A percentile compares a stretch with the other conserved stretches of the same genome.
phyloP scores from a whole-genome alignment of 2,888 invertebrate species.

The Crossocerus cetratus region DNA sequence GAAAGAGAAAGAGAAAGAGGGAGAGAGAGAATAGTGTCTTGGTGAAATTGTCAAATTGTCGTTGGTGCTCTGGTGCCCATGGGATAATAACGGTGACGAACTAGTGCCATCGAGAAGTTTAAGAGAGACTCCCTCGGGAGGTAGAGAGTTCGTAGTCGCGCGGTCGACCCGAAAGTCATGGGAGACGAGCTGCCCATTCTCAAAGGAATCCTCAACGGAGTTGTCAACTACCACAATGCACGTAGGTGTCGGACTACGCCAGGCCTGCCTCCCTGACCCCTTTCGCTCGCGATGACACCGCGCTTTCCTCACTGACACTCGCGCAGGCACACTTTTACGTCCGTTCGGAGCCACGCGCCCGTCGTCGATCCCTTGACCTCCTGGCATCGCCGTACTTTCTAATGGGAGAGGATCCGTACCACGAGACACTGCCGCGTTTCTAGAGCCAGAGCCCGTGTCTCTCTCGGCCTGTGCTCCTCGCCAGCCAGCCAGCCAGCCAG shows the following conservation, averaged over 20 bases:
- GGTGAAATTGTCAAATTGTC: too few relatives aligned
- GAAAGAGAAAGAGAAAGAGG: neutral
- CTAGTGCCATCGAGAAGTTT: conserved; percentile 34
- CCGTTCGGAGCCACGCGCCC: too few relatives aligned
- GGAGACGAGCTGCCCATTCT: conserved; percentile 94
- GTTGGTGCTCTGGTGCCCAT: conserved; percentile 23
- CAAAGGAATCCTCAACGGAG: conserved; percentile 93
- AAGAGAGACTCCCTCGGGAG: conserved; percentile 3
- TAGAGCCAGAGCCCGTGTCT: too few relatives aligned
- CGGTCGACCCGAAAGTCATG: conserved; percentile 79
- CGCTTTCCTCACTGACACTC: neutral
- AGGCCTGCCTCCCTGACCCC: conserved; percentile 5
- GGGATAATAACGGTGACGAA: conserved; percentile 28
- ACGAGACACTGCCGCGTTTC: conserved; percentile 31
- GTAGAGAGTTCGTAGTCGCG: conserved; percentile 19
- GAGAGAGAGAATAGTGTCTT: too few relatives aligned
- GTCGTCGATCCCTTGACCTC: neutral
- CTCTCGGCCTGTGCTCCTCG: too few relatives aligned
- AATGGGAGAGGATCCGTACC: conserved; percentile 52
- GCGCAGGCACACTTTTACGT: neutral
- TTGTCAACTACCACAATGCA: conserved; percentile 94
- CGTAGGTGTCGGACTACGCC: conserved; percentile 84
- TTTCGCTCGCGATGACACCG: neutral
- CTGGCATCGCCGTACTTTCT: conserved; percentile 53
- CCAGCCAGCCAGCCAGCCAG: conserved; percentile 38